These are phyloP conservation scores for Gorsachius magnificus DNA, from an alignment of 2,797 vertebrate species.

Conservation along the genomic window DNA sequence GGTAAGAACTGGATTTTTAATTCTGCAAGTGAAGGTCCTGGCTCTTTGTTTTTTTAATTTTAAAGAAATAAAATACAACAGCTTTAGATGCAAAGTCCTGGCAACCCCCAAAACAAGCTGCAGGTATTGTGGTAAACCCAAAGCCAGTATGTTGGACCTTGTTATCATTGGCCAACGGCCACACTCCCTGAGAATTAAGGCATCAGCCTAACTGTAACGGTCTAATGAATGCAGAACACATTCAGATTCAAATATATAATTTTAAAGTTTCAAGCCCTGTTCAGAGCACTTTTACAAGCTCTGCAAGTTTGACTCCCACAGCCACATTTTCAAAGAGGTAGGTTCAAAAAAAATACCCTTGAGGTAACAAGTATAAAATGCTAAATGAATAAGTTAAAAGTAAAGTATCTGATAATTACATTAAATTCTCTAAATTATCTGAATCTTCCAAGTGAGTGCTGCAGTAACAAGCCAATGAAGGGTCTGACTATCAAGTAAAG, in stretches of 20 bases:
- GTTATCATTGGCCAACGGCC: neutral
- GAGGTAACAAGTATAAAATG: neutral
- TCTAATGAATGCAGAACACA: neutral
- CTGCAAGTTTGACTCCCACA: neutral
- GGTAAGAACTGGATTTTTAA: neutral
- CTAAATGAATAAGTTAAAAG: neutral
- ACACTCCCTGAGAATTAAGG: neutral
- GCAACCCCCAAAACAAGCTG: neutral
- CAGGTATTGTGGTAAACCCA: neutral
- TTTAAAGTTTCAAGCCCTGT: neutral
- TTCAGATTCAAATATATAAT: neutral
- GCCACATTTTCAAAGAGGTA: neutral
- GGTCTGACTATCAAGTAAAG: neutral
- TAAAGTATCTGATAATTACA: neutral
- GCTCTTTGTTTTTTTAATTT: no score
- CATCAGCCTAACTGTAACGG: neutral
- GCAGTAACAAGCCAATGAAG: neutral
- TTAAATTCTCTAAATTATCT: neutral
- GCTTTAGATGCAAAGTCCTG: neutral
- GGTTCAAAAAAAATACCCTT: neutral
- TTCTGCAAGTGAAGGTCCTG: neutral
- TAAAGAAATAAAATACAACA: neutral
- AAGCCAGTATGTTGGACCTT: neutral
- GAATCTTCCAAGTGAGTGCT: neutral
- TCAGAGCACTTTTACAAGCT: neutral